Evolutionary conservation across 92 coral and sea anemone genomes (phyloP), one percentile per base, ranked within the genome.

Genomic region (Bergia sp.): DNA sequence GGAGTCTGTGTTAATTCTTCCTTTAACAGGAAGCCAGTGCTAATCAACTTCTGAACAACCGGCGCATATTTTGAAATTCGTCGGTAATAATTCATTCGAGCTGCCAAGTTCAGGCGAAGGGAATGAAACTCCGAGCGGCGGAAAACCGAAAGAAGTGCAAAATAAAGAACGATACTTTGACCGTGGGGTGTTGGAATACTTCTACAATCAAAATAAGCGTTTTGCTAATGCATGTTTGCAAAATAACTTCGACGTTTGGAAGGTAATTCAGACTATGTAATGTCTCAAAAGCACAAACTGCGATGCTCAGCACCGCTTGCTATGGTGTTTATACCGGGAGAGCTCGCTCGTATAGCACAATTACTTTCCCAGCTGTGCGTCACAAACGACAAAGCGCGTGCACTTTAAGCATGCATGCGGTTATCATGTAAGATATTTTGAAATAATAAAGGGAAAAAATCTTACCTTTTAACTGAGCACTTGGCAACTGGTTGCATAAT

Each of bases 381-480:
- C 76, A 72, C 76, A 72, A 72, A 72, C 76, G 76, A 72, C 76
- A 72, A 72, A 72, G 76, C 76, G 76, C 76, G 76, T 18, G 76
- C 76, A 4, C 7, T 72, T 72, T 72, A 72, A 72, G 7, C 76
- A 55, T 55, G 64, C 64, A 55, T 18, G 76, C 76, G 11, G 37
- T 18, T 72, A 37, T 3, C 7, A 72, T 72, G 11, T 72, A 72
- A 72, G 37, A 72, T 72, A 55, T 55, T 6, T 55, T 55, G 64
- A 55, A 55, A 55, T 55, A 55, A 55, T 55, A 55, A 55, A 55
- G 64, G 64, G 64, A 55, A 55, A 55, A 55, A 55, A 55, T 55
- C 64, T 55, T 55, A 55, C 64, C 64, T 55, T 55, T 55, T 55
- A 55, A 55, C 64, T 55, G 64, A 55, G 64, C 64, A 55, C 64